Conservation (phyloP, 1,140 invertebrate species). For the Papilio glaucus region DNA sequence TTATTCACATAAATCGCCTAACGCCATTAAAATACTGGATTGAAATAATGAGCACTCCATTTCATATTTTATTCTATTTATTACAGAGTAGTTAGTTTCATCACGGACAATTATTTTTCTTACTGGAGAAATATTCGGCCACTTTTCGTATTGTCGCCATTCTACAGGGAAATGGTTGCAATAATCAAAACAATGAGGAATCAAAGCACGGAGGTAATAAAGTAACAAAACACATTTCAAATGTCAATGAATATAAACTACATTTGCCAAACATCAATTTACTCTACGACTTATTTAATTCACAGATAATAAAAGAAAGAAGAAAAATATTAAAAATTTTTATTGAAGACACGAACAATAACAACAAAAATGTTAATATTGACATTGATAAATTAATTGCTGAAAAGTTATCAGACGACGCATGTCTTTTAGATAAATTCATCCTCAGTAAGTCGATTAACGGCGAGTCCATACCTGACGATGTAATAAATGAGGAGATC, state of each 20-base stretch:
- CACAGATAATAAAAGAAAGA: slow-evolving; percentile 44
- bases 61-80: slow-evolving; percentile 33
- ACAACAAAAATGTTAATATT: slow-evolving; percentile 43
- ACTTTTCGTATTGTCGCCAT: slow-evolving; percentile 45
- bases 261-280: background rate
- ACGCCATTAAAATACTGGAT: too few relatives aligned
- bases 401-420: slow-evolving; percentile 44
- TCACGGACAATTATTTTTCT: slow-evolving; percentile 54
- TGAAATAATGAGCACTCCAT: too few relatives aligned
- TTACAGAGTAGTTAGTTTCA: slow-evolving; percentile 49
- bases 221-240: background rate
- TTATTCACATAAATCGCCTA: too few relatives aligned
- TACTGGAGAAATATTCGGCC: slow-evolving; percentile 55
- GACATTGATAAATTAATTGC: slow-evolving; percentile 43
- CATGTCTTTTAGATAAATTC: slow-evolving; percentile 53
- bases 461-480: slow-evolving; percentile 48
- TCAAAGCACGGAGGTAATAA: slow-evolving; percentile 45
- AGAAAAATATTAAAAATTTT: slow-evolving; percentile 40
- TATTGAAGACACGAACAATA: slow-evolving; percentile 41
- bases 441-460: slow-evolving; percentile 44
- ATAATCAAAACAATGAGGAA: slow-evolving; percentile 45
- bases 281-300: background rate
- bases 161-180: slow-evolving; percentile 50
- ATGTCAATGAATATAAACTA: background rate
- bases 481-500: slow-evolving; percentile 54